phyloP scores from a whole-genome alignment of 2,888 invertebrate genomes.

The Taenaris catops region DNA sequence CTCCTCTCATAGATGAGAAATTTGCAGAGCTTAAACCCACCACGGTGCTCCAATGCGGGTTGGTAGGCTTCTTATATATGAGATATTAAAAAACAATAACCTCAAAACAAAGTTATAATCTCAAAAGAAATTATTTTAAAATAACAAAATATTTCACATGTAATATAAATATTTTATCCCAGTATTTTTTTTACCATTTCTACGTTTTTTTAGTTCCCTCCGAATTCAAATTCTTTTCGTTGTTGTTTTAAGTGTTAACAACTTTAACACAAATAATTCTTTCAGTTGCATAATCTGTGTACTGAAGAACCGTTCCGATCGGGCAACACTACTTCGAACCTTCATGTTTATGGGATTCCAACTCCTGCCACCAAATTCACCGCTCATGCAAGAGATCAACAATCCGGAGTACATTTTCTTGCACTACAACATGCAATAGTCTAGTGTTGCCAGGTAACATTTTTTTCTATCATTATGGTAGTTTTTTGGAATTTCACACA shows the following conservation, averaged over 20 bases:
- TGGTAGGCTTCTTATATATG: slow-evolving; percentile 6
- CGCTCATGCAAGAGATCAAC: slow-evolving; percentile 68
- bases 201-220: too few relatives aligned
- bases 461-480: slow-evolving; percentile 15
- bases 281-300: slow-evolving; percentile 83
- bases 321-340: slow-evolving; percentile 93
- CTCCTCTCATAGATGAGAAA: too few relatives aligned
- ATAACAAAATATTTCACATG: too few relatives aligned
- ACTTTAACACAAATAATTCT: slow-evolving; percentile 11
- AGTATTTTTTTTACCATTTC: too few relatives aligned
- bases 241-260: background rate
- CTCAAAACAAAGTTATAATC: too few relatives aligned
- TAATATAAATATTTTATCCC: too few relatives aligned
- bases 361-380: slow-evolving; percentile 90
- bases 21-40: too few relatives aligned
- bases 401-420: slow-evolving; percentile 79
- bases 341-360: slow-evolving; percentile 99
- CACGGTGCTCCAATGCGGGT: too few relatives aligned
- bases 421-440: slow-evolving; percentile 70
- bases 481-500: slow-evolving; percentile 7
- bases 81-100: too few relatives aligned
- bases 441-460: slow-evolving; percentile 15
- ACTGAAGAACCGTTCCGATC: slow-evolving; percentile 90
- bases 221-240: too few relatives aligned
- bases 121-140: too few relatives aligned